Percentiles rank a stretch among this genome's conserved stretches.
Evolutionary conservation across 1,140 invertebrate species (phyloP).

Genomic region (Drosophila elegans): DNA sequence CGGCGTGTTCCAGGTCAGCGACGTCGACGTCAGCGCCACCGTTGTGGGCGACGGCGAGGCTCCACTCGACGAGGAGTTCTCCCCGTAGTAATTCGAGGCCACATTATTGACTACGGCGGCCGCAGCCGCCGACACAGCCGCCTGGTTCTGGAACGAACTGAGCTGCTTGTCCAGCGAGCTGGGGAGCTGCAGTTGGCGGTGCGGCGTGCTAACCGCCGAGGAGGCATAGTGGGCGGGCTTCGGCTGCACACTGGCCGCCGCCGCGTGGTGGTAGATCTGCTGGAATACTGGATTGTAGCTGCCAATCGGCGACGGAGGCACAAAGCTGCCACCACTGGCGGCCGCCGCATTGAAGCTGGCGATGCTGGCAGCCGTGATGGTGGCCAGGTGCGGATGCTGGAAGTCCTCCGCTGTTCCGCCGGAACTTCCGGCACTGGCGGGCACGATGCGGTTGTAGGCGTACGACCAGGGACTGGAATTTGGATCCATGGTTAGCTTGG

Average conservation of each 20-base stretch:
- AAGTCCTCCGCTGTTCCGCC: slow-evolving; percentile 76
- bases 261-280: slow-evolving; percentile 84
- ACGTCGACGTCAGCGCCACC: slow-evolving; percentile 75
- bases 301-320: slow-evolving; percentile 79
- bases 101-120: slow-evolving; percentile 77
- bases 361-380: slow-evolving; percentile 73
- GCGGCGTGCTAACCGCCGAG: slow-evolving; percentile 75
- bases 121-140: slow-evolving; percentile 76
- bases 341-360: slow-evolving; percentile 81
- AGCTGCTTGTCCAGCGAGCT: slow-evolving; percentile 80
- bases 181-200: slow-evolving; percentile 77
- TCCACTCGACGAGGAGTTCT: slow-evolving; percentile 81
- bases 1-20: slow-evolving; percentile 79
- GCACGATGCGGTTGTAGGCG: slow-evolving; percentile 83
- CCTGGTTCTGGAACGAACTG: slow-evolving; percentile 79
- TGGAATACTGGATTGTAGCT: slow-evolving; percentile 84
- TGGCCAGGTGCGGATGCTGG: slow-evolving; percentile 80
- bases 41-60: slow-evolving; percentile 81
- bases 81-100: slow-evolving; percentile 81
- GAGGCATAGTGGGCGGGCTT: slow-evolving; percentile 83
- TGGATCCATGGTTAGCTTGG: slow-evolving; percentile 68
- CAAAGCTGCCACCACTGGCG: slow-evolving; percentile 80
- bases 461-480: slow-evolving; percentile 83
- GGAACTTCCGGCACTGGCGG: slow-evolving; percentile 68
- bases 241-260: slow-evolving; percentile 78